These are phyloP conservation scores for Gallinago solitaria DNA, from an alignment of 2,797 vertebrate genomes.

Conservation along the genomic window DNA sequence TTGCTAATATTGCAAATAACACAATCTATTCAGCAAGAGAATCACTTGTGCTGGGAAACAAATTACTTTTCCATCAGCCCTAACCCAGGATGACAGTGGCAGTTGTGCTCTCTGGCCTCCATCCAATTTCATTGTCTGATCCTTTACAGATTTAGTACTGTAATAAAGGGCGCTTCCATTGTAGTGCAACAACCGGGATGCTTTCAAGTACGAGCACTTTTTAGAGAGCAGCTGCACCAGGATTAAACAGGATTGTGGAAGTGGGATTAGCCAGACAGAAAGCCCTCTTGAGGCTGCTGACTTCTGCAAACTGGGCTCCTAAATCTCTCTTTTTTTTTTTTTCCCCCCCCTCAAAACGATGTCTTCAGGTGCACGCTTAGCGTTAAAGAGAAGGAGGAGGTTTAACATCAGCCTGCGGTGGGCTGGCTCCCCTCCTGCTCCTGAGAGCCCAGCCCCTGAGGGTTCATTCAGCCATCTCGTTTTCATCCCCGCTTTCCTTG, in stretches of 20 bases:
- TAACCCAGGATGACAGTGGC: conserved; percentile 75
- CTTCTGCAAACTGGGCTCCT: conserved; percentile 20
- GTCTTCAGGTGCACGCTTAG: not conserved
- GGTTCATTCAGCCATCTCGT: not conserved
- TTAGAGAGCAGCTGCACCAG: conserved; percentile 65
- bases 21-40: conserved; percentile 59
- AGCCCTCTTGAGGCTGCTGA: conserved; percentile 32
- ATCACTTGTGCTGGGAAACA: conserved; percentile 63
- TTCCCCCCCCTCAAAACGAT: not conserved
- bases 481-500: not conserved
- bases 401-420: not conserved
- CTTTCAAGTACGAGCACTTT: conserved; percentile 66
- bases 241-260: conserved; percentile 65
- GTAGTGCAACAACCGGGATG: conserved; percentile 64
- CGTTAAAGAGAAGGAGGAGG: not conserved
- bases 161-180: conserved; percentile 61
- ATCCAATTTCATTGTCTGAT: conserved; percentile 71
- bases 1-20: conserved; percentile 70
- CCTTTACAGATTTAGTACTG: conserved; percentile 59
- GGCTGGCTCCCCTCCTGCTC: not conserved
- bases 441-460: not conserved
- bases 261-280: conserved; percentile 55
- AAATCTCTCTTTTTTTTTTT: not conserved
- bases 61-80: conserved; percentile 74
- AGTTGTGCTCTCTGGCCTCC: conserved; percentile 67